These are phyloP conservation scores for Platycheirus rosarum DNA, from an alignment of 2,888 invertebrate genomes.

Conservation along the genomic window DNA sequence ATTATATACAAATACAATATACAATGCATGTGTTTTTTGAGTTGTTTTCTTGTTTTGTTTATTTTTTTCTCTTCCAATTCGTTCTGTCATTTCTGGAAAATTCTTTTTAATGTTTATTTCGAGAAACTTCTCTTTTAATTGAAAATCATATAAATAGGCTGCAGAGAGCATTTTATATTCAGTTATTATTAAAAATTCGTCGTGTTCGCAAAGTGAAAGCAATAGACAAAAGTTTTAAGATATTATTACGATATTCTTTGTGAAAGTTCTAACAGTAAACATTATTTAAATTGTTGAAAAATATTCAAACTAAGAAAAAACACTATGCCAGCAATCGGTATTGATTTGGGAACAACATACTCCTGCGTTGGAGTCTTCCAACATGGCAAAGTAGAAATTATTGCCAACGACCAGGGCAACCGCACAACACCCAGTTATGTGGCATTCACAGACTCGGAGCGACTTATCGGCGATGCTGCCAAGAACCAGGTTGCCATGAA, in stretches of 20 bases:
- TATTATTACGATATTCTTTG: too few relatives aligned
- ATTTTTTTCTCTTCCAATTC: too few relatives aligned
- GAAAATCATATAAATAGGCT: slow-evolving; percentile 49
- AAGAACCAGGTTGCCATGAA: slow-evolving; percentile 93
- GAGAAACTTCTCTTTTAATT: slow-evolving; percentile 28
- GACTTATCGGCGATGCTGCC: slow-evolving; percentile 83
- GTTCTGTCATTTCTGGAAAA: slow-evolving; percentile 16
- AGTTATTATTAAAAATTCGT: too few relatives aligned
- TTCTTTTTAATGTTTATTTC: slow-evolving; percentile 26
- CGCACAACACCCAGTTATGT: slow-evolving; percentile 83
- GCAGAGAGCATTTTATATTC: too few relatives aligned
- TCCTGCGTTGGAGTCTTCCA: slow-evolving; percentile 91
- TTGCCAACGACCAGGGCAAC: slow-evolving; percentile 91
- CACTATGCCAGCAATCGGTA: slow-evolving; percentile 87
- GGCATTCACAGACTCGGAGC: slow-evolving; percentile 92
- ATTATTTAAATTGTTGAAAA: too few relatives aligned
- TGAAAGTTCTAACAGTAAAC: too few relatives aligned
- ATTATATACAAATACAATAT: too few relatives aligned
- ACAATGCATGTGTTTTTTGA: too few relatives aligned
- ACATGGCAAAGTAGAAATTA: slow-evolving; percentile 91
- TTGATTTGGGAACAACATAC: slow-evolving; percentile 92
- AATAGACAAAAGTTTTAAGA: too few relatives aligned
- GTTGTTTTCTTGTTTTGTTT: too few relatives aligned
- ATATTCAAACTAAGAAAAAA: slow-evolving; percentile 54
- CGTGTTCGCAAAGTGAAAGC: not conserved